These are phyloP conservation scores for Ostrea edulis DNA, from an alignment of 1,140 invertebrate species.

Conservation along the genomic window DNA sequence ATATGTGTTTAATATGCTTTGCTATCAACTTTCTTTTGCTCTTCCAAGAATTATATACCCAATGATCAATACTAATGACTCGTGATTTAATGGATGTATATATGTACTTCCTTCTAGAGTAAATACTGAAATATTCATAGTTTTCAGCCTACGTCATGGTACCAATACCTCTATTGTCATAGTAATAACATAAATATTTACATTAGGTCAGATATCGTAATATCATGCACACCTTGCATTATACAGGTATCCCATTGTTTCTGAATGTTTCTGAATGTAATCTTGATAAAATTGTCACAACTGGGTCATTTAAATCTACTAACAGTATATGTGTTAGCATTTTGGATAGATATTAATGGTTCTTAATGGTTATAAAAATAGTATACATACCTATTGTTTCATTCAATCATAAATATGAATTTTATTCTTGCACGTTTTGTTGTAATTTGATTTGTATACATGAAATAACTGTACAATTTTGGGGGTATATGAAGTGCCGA, in stretches of 20 bases:
- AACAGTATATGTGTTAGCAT: too few species aligned
- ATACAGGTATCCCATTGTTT: neutral
- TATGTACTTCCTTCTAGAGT: neutral
- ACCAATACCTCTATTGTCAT: neutral
- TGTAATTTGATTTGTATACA: too few species aligned
- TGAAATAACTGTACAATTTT: too few species aligned
- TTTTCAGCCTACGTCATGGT: neutral
- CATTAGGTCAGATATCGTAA: neutral
- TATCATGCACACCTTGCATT: neutral
- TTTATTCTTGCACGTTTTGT: neutral
- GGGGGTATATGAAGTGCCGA: too few species aligned
- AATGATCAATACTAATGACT: too few species aligned
- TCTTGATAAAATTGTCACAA: neutral
- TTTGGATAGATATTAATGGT: too few species aligned
- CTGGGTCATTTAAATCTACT: neutral
- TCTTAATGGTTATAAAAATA: too few species aligned
- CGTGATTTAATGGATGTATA: neutral
- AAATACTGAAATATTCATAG: slow-evolving; percentile 9
- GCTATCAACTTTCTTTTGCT: too few species aligned
- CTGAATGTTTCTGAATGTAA: neutral
- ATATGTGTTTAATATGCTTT: too few species aligned
- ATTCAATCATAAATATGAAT: too few species aligned
- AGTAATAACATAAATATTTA: neutral
- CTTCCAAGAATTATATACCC: too few species aligned
- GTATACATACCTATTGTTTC: too few species aligned